Percentiles rank a stretch among this genome's conserved stretches.
phyloP scores from a whole-genome alignment of 1,140 invertebrate species.

The Cataglyphis hispanica region DNA sequence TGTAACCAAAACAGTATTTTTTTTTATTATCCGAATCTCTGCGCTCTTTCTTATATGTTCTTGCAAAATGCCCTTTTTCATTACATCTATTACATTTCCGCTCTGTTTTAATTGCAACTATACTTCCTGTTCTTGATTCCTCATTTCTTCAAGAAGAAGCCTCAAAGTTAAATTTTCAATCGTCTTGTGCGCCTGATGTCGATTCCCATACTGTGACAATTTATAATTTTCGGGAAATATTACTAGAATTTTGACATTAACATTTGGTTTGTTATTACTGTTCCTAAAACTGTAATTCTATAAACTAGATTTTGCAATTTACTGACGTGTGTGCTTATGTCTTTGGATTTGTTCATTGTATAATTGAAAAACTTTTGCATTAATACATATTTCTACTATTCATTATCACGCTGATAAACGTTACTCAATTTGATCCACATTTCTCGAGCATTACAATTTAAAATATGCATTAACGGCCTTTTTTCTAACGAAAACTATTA shows the following conservation, averaged over 20 bases:
- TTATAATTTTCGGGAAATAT: background rate
- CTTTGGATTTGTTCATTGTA: background rate
- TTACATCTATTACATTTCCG: too few relatives aligned
- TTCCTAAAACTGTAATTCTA: background rate
- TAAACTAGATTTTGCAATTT: background rate
- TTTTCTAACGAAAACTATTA: too few relatives aligned
- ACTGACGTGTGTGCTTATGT: background rate
- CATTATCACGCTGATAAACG: background rate
- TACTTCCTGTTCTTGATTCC: background rate
- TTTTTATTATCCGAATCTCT: too few relatives aligned
- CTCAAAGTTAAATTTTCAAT: background rate
- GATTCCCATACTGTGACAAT: background rate
- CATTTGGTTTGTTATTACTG: background rate
- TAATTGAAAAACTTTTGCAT: background rate
- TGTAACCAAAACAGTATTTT: background rate
- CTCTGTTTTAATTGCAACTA: background rate
- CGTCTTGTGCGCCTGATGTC: background rate
- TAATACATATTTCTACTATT: background rate
- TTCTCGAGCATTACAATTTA: too few relatives aligned
- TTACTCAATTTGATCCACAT: too few relatives aligned
- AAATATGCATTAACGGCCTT: too few relatives aligned
- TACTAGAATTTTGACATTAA: background rate
- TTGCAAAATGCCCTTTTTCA: too few relatives aligned
- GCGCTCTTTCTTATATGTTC: too few relatives aligned
- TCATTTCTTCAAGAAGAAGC: background rate